Base-by-base conservation (phyloP, 2,888 invertebrate species). In the Sericinus montela region DNA sequence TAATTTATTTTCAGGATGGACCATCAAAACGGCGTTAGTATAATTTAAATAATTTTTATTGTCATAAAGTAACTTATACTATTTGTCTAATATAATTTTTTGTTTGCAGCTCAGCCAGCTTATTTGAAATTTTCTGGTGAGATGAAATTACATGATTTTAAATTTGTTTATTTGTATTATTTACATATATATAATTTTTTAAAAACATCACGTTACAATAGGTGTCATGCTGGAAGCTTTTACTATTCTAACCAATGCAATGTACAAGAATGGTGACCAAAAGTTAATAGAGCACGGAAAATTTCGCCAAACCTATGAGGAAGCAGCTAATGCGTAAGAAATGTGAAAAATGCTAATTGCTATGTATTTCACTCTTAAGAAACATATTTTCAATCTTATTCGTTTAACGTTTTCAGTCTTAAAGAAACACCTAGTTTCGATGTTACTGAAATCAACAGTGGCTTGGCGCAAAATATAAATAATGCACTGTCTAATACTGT, bases 201-300 rank as follows among this genome's bases (percentile, higher is more conserved):
- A 6, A 13, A 13, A 5, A 7, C 10, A 4, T 32, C 11, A 11
- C 11, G 11, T 32, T 4, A 13, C 2, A 11, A 3, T 32, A 84
- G 86, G 80, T 19, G 72, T 75, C 37, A 82, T 79, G 80, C 52
- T 68, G 32, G 72, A 78, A 54, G 80, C 76, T 0, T 85, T 86
- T 51, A 62, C 61, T 3, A 61, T 79, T 41, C 57, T 85, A 45
- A 79, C 72, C 0, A 65, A 68, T 15, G 60, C 72, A 0, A 87
- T 87, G 86, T 47, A 61, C 3, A 66, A 69, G 15, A 83, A 76
- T 53, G 81, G 74, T 7, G 52, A 62, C 8, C 58, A 62, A 3
- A 57, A 63, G 3, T 60, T 86, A 25, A 14, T 82, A 19, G 48
- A 58, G 0, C 62, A 76, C 51, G 82, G 79, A 16, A 80, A 83